Base-by-base conservation (phyloP, 1,140 invertebrate species). In the Hyles vespertilio region DNA sequence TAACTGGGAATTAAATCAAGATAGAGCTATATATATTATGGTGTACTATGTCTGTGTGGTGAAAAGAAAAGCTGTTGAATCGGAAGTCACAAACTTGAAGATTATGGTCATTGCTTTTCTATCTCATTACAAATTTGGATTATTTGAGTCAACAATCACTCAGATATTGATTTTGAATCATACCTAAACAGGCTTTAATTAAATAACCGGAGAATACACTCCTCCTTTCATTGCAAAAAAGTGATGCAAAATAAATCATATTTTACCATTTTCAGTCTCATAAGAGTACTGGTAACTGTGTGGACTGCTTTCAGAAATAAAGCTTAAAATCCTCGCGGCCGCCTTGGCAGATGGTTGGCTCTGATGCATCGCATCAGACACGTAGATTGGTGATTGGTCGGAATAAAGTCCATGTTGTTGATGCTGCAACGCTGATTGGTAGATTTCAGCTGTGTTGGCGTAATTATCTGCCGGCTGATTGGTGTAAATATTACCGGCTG, bases 221-320 rank as follows among this genome's bases (percentile, higher is more conserved):
- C 5, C 36, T 5, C 5, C 4, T 40, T 40, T 8, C 8, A 5
- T 40, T 40, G 4, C 36, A 5, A 40, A 8, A 40, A 40, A 40
- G 8, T 5, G 4, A 40, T 40, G 4, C 3, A 40, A 40, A 40
- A 40, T 5, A 40, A 5, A 5, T 40, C 5, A 5, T 40, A 1
- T 5, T 69, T 77, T 36, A 85, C 84, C 84, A 59, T 87, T 87
- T 55, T 88, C 85, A 56, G 83, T 84, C 55, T 85, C 79, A 72
- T 72, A 88, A n/a, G 69, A 62, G 51, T 86, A 88, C 3, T 80
- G 67, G 43, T 86, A 88, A 32, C 56, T 67, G 22, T 85, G 77
- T 6, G 67, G 77, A 40, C 81, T 59, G 5, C 70, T 77, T 40
- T 86, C 74, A 0, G 59, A 67, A 3, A 79, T 62, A 34, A 73